Evolutionary conservation across 92 coral and sea anemone genomes (phyloP).

Genomic region (Isaurus tuberculatus): DNA sequence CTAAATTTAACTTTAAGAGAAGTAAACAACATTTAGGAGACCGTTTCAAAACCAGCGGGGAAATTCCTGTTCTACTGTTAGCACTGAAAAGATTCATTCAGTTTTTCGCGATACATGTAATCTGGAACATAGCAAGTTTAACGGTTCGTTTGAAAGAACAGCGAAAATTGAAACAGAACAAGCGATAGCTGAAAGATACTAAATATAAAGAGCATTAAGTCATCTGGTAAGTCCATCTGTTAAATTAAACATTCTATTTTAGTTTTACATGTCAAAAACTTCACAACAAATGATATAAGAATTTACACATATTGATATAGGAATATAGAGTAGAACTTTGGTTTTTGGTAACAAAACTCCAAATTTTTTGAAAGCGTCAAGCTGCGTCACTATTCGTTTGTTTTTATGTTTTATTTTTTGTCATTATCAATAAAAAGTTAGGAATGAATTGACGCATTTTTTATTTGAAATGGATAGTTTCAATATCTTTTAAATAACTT

Average conservation of each 20-base stretch:
- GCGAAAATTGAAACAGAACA: neutral
- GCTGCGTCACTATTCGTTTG: neutral
- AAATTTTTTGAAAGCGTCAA: neutral
- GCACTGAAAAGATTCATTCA: neutral
- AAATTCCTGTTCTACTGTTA: neutral
- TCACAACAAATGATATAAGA: neutral
- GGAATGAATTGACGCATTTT: neutral
- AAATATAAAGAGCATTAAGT: neutral
- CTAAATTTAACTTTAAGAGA: neutral
- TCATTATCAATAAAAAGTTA: neutral
- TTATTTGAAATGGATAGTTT: neutral
- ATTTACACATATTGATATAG: neutral
- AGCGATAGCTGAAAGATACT: neutral
- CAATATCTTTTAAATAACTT: neutral
- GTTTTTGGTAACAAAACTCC: neutral
- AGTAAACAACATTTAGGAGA: neutral
- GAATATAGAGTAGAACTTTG: neutral
- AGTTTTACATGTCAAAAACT: neutral
- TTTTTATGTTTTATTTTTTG: neutral
- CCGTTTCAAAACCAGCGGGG: constrained; percentile 2
- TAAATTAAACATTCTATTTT: neutral
- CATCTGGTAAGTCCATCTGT: neutral
- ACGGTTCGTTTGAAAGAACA: neutral
- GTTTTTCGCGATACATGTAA: neutral
- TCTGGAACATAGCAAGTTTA: too few relatives aligned